Evolutionary conservation across 2,797 vertebrate species (phyloP), one percentile per base, ranked within the genome.

Genomic region (Sparidentex hasta): DNA sequence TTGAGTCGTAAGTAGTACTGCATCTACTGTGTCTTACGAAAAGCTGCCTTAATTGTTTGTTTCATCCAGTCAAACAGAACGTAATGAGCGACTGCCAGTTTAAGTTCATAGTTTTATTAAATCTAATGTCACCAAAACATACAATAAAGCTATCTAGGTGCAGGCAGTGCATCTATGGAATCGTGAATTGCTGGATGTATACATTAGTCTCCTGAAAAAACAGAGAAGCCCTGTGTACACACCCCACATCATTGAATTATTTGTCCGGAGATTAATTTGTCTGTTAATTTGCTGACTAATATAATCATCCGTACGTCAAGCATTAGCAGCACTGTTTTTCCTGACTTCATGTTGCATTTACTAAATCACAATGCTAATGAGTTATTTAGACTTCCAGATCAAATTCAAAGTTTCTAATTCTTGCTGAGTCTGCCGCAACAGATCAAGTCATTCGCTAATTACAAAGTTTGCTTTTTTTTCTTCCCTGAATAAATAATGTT

Each of bases 401-500:
- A 92, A 92, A 92, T 87, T 81, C 83, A 76, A 90, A 91, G 78
- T 90, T 88, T 82, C 76, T 86, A 67, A 88, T 88, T 90, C 82
- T 89, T 77, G 84, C 88, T 82, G 89, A 91, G 86, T 88, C 63
- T 88, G 89, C 88, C 77, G 76, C 84, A 88, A 77, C 83, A 93
- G 88, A 94, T 94, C 88, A 91, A 91, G 85, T 86, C 82, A 82
- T 88, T 85, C 82, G 81, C 91, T 94, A 94, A 95, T 95, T 94
- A 92, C 88, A 93, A 94, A 94, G 87, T 93, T 93, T 79, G 72
- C 81, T 81, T 90, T 89, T 90, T 91, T 88, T 16, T 87, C 38
- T 27, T 27, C 38, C 85, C 78, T 54, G 82, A 94, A 95, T 94
- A 95, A 95, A 95, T 95, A 94, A 95, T 93, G 82, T 94, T 94